Percentiles rank a stretch among this genome's conserved stretches.
Evolutionary conservation across 1,140 invertebrate species (phyloP).

Genomic region (Ctenoplectra terminalis): DNA sequence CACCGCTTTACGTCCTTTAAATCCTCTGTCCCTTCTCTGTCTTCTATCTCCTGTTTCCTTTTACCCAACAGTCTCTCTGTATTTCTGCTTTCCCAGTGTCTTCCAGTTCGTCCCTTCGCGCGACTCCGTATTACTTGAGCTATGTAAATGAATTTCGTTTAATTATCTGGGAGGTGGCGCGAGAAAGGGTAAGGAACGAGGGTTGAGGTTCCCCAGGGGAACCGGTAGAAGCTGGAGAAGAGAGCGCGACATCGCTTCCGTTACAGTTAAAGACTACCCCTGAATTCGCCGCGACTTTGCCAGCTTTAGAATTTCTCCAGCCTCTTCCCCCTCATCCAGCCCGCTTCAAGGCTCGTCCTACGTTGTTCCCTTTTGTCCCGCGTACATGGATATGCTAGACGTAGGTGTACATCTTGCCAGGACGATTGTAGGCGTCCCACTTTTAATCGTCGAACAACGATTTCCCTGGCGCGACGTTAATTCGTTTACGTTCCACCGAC

Average conservation of each 20-base stretch:
- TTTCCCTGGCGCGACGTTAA: background rate
- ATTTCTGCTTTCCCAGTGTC: conserved; percentile 40
- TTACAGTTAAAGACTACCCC: conserved; percentile 71
- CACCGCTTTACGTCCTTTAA: conserved; percentile 35
- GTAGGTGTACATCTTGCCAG: background rate
- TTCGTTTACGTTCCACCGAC: background rate
- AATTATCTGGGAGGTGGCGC: conserved; percentile 74
- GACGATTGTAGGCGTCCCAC: conserved; percentile 2
- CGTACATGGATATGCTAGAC: no score
- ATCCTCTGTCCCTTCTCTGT: conserved; percentile 5
- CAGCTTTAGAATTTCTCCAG: conserved; percentile 62
- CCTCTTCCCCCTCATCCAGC: background rate
- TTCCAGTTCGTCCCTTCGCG: conserved; percentile 44
- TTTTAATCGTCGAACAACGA: conserved; percentile 31
- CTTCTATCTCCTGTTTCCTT: background rate
- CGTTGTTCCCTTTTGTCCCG: conserved; percentile 26
- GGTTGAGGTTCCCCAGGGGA: conserved; percentile 42
- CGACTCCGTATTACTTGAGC: conserved; percentile 78
- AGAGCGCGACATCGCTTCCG: conserved; percentile 55
- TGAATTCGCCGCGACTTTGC: conserved; percentile 71
- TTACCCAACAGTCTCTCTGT: conserved; percentile 8
- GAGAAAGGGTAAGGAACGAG: conserved; percentile 39
- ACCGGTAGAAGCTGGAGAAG: background rate
- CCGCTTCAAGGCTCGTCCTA: conserved; percentile 3
- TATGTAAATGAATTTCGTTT: conserved; percentile 83